Evolutionary conservation across 2,797 vertebrate genomes (phyloP), one percentile per base, ranked within the genome.

Genomic region (Trachurus trachurus): DNA sequence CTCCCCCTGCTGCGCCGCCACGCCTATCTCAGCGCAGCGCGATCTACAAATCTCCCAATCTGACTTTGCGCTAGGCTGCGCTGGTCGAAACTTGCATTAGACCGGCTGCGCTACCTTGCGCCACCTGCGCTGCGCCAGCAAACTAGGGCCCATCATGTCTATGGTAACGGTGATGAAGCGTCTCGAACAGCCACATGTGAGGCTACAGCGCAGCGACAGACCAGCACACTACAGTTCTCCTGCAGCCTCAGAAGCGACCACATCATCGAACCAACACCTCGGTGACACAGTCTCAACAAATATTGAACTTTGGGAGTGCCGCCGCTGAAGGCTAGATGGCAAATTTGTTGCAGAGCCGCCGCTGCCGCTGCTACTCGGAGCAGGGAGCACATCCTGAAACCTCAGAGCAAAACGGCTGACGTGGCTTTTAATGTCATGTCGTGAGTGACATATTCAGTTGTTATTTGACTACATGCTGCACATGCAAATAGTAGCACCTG

Each of bases 271-370:
- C 66, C 54, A 63, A 45, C 78, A 82, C 68, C 44, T 70, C 40
- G 54, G 44, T 80, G 83, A 58, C 56, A 74, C 57, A 61, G 34
- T 74, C 39, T 61, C 52, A 83, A 61, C 80, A 71, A 79, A 81
- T 26, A 78, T 47, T 56, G 40, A 58, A 61, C 31, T 60, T n/a
- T 34, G 47, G 65, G 8, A 44, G 9, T 16, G 11, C 13, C 15
- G 13, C 60, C 5, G 31, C 31, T 34, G 6, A 52, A 19, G 58
- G 63, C 50, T 78, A 68, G 26, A 34, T 34, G 31, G 31, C 31
- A 34, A 47, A 80, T 78, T 80, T 70, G 50, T 64, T 37, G 61
- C 54, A 52, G 16, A 21, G 57, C 31, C 6, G 31, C 31, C 5
- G 31, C 31, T 34, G 31, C 31, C 3, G 26, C 67, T 70, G 84